A percentile compares a stretch with the other conserved stretches of the same genome.
phyloP scores from a whole-genome alignment of 2,113 vertebrate species.

The Mola mola region DNA sequence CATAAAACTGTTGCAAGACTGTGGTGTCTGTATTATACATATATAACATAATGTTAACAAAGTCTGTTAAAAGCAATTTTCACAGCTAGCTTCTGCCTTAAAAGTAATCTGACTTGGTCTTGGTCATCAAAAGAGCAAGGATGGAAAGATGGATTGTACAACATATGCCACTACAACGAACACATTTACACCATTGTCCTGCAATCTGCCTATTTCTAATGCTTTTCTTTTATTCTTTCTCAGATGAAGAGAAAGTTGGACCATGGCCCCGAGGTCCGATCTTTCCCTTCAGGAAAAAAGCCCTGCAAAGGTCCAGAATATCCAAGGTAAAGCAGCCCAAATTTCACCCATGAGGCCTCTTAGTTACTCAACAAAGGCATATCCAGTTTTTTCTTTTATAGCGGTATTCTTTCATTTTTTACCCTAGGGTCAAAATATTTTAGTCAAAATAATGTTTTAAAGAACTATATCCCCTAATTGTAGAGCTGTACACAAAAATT shows the following conservation, averaged over 20 bases:
- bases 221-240: conserved; percentile 27
- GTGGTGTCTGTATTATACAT: conserved; percentile 39
- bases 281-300: conserved; percentile 99
- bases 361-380: conserved; percentile 1
- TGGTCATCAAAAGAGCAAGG: not conserved
- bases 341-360: not conserved
- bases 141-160: conserved; percentile 2
- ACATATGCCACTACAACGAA: not conserved
- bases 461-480: conserved; percentile 1
- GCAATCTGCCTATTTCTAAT: conserved; percentile 16
- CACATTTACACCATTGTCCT: not conserved
- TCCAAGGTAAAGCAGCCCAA: conserved; percentile 87
- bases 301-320: conserved; percentile 98
- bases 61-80: conserved; percentile 48
- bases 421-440: not conserved
- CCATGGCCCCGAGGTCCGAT: conserved; percentile 99
- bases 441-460: conserved; percentile 2
- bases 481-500: not conserved
- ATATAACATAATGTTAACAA: conserved; percentile 47
- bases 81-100: conserved; percentile 11
- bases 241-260: conserved; percentile 99
- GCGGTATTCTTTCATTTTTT: conserved; percentile 11
- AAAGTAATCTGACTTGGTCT: conserved; percentile 17
- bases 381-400: not conserved
- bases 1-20: conserved; percentile 38